A percentile compares a stretch with the other conserved stretches of the same genome.
Conservation (phyloP, 2,888 invertebrate species). For the Leptarthrus brevirostris region DNA sequence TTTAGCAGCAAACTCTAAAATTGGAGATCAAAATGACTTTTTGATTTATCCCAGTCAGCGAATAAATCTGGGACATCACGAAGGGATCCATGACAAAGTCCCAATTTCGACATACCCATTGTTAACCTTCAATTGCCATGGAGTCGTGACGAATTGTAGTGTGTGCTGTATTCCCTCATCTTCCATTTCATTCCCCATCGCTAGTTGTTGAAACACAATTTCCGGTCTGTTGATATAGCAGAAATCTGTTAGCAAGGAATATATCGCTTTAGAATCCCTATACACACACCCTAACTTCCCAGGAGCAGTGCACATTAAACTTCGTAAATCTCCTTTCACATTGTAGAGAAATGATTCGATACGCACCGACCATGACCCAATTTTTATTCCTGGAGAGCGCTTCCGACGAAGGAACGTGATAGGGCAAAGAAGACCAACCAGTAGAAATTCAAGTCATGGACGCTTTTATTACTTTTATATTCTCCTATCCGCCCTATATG, state of each 20-base stretch:
- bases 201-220: background rate
- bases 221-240: slow-evolving; percentile 15
- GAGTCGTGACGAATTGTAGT: background rate
- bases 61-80: slow-evolving; percentile 5
- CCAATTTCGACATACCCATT: background rate
- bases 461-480: no score
- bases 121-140: background rate
- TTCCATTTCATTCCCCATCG: background rate
- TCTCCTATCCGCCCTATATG: no score
- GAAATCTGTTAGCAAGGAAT: background rate
- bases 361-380: slow-evolving; percentile 23
- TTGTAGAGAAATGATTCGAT: background rate
- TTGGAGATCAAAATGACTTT: background rate
- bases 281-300: background rate
- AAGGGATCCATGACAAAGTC: background rate
- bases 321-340: slow-evolving; percentile 3
- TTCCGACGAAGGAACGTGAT: no score
- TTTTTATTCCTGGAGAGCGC: slow-evolving; percentile 11
- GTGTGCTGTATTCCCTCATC: background rate
- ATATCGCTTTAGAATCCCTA: background rate
- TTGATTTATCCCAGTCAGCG: background rate
- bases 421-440: no score
- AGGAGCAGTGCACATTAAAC: background rate
- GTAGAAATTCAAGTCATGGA: no score
- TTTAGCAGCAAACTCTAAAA: no score